Evolutionary conservation across 1,140 invertebrate genomes (phyloP).

Genomic region (Tetraneura akinire): DNA sequence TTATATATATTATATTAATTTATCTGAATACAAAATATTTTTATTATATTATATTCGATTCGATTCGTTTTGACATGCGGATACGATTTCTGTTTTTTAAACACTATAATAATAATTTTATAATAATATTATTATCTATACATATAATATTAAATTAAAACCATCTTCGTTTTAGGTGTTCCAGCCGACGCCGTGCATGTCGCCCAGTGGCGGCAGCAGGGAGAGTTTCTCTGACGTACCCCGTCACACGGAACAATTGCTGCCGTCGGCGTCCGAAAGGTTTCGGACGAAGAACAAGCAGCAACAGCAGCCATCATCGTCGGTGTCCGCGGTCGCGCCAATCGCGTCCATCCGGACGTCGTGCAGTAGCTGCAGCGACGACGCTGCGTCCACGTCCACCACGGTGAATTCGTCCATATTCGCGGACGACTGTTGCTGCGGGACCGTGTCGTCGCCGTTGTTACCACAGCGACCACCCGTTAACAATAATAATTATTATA

Average conservation of each 20-base stretch:
- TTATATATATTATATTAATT: no score
- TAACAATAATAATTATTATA: no score
- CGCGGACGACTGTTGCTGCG: conserved; percentile 59
- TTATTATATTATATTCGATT: no score
- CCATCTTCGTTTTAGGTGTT: conserved; percentile 64
- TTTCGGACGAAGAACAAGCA: background rate
- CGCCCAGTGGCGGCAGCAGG: conserved; percentile 79
- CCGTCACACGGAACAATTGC: conserved; percentile 53
- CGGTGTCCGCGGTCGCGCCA: conserved; percentile 64
- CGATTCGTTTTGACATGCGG: no score
- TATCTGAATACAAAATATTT: no score
- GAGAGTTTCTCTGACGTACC: conserved; percentile 60
- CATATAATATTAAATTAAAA: no score
- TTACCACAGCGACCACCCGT: background rate
- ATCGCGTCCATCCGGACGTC: conserved; percentile 77
- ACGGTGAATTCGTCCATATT: conserved; percentile 66
- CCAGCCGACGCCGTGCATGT: conserved; percentile 75
- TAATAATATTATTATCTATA: no score
- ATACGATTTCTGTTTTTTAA: no score
- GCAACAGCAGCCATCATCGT: conserved; percentile 44
- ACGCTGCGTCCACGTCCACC: conserved; percentile 25
- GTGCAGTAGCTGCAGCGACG: conserved; percentile 61
- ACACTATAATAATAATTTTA: no score
- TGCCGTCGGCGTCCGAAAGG: conserved; percentile 50
- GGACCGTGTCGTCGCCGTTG: background rate